These are phyloP conservation scores for Pardalotus punctatus DNA, from an alignment of 2,113 vertebrate species.

Conservation along the genomic window DNA sequence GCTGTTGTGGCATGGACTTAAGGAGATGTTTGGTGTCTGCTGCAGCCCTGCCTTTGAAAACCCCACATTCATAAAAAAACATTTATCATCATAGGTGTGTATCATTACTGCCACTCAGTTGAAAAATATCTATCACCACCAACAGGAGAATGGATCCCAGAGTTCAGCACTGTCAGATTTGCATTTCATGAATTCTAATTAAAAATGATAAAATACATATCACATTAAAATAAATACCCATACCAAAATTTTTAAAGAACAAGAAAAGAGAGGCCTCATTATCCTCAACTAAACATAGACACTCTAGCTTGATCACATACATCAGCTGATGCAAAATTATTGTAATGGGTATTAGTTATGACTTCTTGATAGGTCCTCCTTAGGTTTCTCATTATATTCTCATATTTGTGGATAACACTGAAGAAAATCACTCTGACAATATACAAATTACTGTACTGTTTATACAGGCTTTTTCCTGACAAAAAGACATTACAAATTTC, in stretches of 20 bases:
- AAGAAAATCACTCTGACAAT: not conserved
- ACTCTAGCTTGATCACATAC: not conserved
- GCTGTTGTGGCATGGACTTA: not conserved
- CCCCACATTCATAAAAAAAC: not conserved
- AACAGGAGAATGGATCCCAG: not conserved
- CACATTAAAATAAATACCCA: not conserved
- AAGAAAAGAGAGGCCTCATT: not conserved
- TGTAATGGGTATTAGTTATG: not conserved
- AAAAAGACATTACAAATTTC: not conserved
- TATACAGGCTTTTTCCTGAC: not conserved
- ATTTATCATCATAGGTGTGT: not conserved
- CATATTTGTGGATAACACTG: not conserved
- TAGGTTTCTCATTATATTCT: not conserved
- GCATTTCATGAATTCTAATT: not conserved
- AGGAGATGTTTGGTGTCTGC: not conserved
- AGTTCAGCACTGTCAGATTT: not conserved
- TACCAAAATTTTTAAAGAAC: not conserved
- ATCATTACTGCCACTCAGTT: not conserved
- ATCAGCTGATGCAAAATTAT: not conserved
- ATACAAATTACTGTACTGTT: not conserved
- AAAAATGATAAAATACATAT: not conserved
- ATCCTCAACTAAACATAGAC: not conserved
- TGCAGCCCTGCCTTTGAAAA: not conserved
- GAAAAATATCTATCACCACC: not conserved
- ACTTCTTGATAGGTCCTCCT: not conserved